Conservation (phyloP, 2,888 invertebrate genomes). For the Hypena proboscidalis region DNA sequence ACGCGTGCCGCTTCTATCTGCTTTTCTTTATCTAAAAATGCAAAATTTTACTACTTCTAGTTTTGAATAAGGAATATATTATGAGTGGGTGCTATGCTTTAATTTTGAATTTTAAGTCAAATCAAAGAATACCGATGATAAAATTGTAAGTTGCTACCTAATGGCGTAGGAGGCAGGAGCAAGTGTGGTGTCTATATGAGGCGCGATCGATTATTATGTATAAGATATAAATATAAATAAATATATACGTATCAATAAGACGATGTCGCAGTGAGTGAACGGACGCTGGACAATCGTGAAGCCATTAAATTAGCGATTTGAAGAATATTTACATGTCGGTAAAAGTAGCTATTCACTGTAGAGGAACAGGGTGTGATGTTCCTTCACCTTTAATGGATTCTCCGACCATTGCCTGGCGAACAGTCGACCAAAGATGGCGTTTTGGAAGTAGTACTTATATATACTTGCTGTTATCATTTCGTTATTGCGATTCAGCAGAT, state of each 20-base stretch:
- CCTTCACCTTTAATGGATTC: too few relatives aligned
- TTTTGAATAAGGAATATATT: background rate
- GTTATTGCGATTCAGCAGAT: too few relatives aligned
- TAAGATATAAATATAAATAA: constrained; percentile 45
- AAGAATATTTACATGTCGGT: too few relatives aligned
- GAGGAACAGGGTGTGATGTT: too few relatives aligned
- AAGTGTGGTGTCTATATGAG: constrained; percentile 19
- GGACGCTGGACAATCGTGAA: constrained; percentile 47
- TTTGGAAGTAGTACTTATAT: too few relatives aligned
- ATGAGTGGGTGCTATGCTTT: background rate
- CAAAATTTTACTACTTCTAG: constrained; percentile 1
- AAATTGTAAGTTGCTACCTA: constrained; percentile 5
- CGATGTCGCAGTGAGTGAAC: constrained; percentile 74
- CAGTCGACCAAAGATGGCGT: too few relatives aligned
- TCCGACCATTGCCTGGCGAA: too few relatives aligned
- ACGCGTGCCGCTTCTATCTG: background rate
- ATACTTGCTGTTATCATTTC: too few relatives aligned
- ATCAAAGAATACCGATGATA: background rate
- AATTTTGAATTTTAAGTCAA: too few relatives aligned
- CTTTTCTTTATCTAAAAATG: background rate
- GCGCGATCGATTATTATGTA: constrained; percentile 28
- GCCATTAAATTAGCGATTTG: constrained; percentile 31
- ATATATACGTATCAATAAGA: constrained; percentile 53
- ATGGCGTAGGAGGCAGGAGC: constrained; percentile 19
- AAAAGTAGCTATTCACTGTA: too few relatives aligned